Percentiles rank a stretch among this genome's conserved stretches.
phyloP scores from a whole-genome alignment of 2,888 invertebrate species.

The Dynastes tityus region DNA sequence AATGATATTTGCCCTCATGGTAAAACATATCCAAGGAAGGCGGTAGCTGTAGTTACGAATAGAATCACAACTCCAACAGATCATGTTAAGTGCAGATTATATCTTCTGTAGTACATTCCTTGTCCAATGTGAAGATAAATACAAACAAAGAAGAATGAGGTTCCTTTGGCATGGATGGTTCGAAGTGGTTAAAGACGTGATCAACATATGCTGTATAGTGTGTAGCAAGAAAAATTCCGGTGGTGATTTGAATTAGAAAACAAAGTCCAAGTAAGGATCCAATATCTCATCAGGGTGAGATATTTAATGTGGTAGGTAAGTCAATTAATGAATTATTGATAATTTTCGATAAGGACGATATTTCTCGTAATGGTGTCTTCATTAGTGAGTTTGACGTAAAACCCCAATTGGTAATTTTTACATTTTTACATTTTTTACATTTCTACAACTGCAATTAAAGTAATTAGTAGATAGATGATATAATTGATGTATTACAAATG shows the following conservation, averaged over 20 bases:
- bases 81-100: slow-evolving; percentile 75
- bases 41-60: slow-evolving; percentile 80
- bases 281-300: slow-evolving; percentile 80
- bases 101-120: slow-evolving; percentile 74
- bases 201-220: slow-evolving; percentile 79
- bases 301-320: slow-evolving; percentile 76
- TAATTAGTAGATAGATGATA: slow-evolving; percentile 76
- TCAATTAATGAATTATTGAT: slow-evolving; percentile 75
- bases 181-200: slow-evolving; percentile 79
- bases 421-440: too few species aligned
- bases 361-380: slow-evolving; percentile 71
- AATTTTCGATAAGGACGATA: slow-evolving; percentile 74
- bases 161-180: slow-evolving; percentile 80
- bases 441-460: slow-evolving; percentile 73
- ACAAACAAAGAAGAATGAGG: slow-evolving; percentile 82
- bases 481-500: slow-evolving; percentile 70
- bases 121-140: slow-evolving; percentile 80
- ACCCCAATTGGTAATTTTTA: slow-evolving; percentile 75
- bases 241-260: slow-evolving; percentile 78
- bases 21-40: slow-evolving; percentile 85
- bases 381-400: slow-evolving; percentile 72
- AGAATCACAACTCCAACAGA: slow-evolving; percentile 77
- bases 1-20: slow-evolving; percentile 89
- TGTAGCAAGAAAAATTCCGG: slow-evolving; percentile 81
- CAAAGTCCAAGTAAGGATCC: slow-evolving; percentile 78